Percentiles rank a stretch among this genome's conserved stretches.
Conservation (phyloP, 2,113 vertebrate species). For the Antechinus flavipes region DNA sequence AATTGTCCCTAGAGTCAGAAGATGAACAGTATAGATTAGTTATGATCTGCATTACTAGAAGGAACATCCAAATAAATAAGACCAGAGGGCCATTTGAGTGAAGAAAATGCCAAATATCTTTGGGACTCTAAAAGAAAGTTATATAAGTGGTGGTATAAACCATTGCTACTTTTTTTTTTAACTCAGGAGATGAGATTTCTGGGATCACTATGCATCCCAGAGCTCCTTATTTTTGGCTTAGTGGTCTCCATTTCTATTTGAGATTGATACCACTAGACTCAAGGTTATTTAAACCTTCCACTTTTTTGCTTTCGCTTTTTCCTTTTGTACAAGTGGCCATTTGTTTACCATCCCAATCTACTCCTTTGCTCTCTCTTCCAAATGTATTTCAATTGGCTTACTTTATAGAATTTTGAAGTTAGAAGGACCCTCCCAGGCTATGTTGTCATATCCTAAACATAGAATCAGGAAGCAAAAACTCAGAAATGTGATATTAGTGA, state of each 20-base stretch:
- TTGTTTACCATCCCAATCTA: too few species aligned
- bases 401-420: background rate
- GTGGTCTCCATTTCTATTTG: background rate
- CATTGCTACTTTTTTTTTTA: background rate
- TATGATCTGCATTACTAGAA: background rate
- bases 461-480: background rate
- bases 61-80: background rate
- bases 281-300: background rate
- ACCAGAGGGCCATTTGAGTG: background rate
- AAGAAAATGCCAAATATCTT: background rate
- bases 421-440: background rate
- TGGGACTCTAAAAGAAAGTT: background rate
- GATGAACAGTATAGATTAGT: background rate
- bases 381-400: background rate
- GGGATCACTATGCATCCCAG: background rate
- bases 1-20: background rate
- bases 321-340: too few species aligned
- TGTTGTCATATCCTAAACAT: background rate
- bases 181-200: background rate
- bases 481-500: background rate
- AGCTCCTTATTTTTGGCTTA: background rate
- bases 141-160: background rate
- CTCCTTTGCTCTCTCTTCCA: background rate
- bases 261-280: background rate
- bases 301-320: background rate